These are phyloP conservation scores for Ahaetulla prasina DNA, from an alignment of 2,113 vertebrate genomes.

Conservation along the genomic window DNA sequence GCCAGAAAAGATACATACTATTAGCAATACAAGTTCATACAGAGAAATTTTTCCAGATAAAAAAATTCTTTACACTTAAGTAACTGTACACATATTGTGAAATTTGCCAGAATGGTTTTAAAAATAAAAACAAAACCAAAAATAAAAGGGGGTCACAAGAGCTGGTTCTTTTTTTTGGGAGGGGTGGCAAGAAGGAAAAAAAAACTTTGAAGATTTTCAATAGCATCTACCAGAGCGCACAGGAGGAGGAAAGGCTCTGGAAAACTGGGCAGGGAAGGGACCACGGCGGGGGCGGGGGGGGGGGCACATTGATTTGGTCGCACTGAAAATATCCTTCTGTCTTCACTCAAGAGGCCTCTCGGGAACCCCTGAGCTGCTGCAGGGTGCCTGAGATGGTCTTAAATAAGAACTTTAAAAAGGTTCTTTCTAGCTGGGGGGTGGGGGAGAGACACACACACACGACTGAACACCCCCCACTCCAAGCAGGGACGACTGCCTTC, in stretches of 20 bases:
- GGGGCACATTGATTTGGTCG: slow-evolving; percentile 46
- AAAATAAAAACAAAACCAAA: slow-evolving; percentile 18
- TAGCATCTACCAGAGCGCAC: slow-evolving; percentile 47
- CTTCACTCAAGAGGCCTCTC: slow-evolving; percentile 49
- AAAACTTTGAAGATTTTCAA: slow-evolving; percentile 42
- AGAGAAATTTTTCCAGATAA: slow-evolving; percentile 43
- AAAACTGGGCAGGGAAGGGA: slow-evolving; percentile 7
- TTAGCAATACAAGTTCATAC: slow-evolving; percentile 56
- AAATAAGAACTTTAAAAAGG: slow-evolving; percentile 48
- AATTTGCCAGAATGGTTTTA: slow-evolving; percentile 39
- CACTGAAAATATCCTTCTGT: slow-evolving; percentile 28
- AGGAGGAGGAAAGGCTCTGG: slow-evolving; percentile 26
- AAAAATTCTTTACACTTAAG: slow-evolving; percentile 49
- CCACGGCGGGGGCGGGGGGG: not conserved
- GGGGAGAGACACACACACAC: no score
- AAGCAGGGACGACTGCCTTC: not conserved
- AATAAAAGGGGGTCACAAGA: not conserved
- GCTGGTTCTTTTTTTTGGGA: not conserved
- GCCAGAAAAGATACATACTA: slow-evolving; percentile 45
- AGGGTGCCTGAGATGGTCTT: slow-evolving; percentile 48
- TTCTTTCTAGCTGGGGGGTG: slow-evolving; percentile 36
- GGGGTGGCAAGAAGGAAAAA: not conserved
- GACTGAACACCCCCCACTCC: slow-evolving; percentile 30
- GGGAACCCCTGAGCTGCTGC: slow-evolving; percentile 47
- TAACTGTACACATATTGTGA: slow-evolving; percentile 49